phyloP scores from a whole-genome alignment of 2,797 vertebrate genomes.

The Muscicapa comitata region DNA sequence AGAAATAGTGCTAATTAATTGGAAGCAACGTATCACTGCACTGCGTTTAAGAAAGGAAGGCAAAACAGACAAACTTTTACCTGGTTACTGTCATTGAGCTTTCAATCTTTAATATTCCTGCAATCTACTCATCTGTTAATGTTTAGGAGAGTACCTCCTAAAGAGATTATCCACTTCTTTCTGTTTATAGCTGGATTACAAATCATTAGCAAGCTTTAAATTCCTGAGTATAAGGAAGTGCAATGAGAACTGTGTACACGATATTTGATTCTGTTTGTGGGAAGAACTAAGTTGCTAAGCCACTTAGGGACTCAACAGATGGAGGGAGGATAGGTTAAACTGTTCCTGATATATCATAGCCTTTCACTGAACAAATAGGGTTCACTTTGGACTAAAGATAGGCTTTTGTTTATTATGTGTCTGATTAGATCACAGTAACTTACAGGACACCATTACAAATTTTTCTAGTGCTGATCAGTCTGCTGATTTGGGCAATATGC shows the following conservation, averaged over 20 bases:
- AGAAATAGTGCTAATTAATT: not conserved
- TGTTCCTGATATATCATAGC: not conserved
- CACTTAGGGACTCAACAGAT: conserved; percentile 24
- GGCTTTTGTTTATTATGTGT: not conserved
- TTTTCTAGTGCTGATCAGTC: not conserved
- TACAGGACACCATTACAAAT: not conserved
- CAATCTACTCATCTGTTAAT: not conserved
- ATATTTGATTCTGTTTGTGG: not conserved
- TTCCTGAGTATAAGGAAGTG: not conserved
- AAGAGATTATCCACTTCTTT: conserved; percentile 28
- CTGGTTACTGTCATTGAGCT: not conserved
- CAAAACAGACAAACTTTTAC: not conserved
- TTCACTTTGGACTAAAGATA: not conserved
- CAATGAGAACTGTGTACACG: not conserved
- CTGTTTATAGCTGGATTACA: conserved; percentile 52
- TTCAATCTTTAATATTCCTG: not conserved
- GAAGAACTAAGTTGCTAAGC: conserved; percentile 28
- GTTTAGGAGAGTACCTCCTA: not conserved
- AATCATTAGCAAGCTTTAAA: conserved; percentile 22
- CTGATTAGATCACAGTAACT: not conserved
- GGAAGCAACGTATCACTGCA: not conserved
- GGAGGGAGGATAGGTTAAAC: not conserved
- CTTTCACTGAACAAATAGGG: not conserved
- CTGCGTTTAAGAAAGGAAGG: not conserved
- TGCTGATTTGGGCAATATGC: not conserved